Evolutionary conservation across 2,888 invertebrate genomes (phyloP).

Genomic region (Volucella inanis): DNA sequence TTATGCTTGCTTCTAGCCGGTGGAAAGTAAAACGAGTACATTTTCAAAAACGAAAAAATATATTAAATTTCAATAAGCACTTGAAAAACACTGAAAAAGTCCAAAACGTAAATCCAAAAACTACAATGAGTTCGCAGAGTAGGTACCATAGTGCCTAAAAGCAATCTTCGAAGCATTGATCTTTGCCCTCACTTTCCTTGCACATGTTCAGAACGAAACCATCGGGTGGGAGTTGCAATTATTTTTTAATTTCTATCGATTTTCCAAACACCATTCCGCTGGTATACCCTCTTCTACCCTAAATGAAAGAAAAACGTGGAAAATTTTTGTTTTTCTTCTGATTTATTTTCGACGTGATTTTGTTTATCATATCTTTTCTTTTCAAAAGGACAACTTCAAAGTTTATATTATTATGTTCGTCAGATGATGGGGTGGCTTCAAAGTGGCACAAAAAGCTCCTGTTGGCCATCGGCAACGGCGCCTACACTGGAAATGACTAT

Average conservation of each 20-base stretch:
- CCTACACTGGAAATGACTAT: constrained; percentile 37
- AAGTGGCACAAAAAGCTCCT: constrained; percentile 4
- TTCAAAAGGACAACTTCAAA: constrained; percentile 14
- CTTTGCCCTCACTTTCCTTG: background rate
- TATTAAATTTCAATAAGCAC: constrained; percentile 2
- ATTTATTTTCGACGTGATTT: constrained; percentile 5
- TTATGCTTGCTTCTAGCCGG: too few relatives aligned
- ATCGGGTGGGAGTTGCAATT: background rate
- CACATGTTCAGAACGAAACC: background rate
- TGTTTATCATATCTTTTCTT: background rate
- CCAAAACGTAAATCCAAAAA: background rate
- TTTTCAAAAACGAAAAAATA: background rate
- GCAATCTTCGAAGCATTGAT: constrained; percentile 15
- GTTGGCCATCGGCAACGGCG: constrained; percentile 2
- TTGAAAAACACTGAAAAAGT: background rate
- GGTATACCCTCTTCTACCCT: background rate
- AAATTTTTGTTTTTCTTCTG: constrained; percentile 19
- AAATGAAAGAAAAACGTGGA: constrained; percentile 26
- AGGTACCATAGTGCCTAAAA: constrained; percentile 1
- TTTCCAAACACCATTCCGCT: background rate
- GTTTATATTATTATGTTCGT: constrained; percentile 34
- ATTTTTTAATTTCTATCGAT: constrained; percentile 42
- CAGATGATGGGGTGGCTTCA: constrained; percentile 19
- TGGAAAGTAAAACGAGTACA: too few relatives aligned
- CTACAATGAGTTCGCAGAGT: too few relatives aligned